Evolutionary conservation across 2,888 invertebrate genomes (phyloP).

Genomic region (Rhingia campestris): DNA sequence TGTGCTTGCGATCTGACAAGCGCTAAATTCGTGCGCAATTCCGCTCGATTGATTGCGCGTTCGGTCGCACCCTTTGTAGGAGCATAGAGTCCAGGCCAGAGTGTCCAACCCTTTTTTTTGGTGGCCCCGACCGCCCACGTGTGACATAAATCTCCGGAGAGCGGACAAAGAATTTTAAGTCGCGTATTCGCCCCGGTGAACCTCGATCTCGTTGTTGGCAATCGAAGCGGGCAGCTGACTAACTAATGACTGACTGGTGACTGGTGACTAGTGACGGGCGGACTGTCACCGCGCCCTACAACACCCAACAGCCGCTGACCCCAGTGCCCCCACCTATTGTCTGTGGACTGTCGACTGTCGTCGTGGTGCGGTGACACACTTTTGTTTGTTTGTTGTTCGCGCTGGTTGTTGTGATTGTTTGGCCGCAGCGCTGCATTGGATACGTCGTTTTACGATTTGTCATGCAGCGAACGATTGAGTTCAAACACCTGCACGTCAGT

Average conservation of each 20-base stretch:
- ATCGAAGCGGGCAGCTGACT: constrained; percentile 55
- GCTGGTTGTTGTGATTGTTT: constrained; percentile 70
- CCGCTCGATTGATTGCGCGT: constrained; percentile 66
- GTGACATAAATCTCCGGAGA: constrained; percentile 66
- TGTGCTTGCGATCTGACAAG: constrained; percentile 61
- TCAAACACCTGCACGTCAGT: constrained; percentile 72
- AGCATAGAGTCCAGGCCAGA: constrained; percentile 16
- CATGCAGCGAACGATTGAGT: constrained; percentile 73
- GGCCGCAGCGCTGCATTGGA: constrained; percentile 58
- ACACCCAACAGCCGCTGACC: constrained; percentile 53
- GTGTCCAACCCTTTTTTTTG: constrained; percentile 70
- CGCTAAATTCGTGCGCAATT: constrained; percentile 72
- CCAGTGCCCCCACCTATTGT: constrained; percentile 3
- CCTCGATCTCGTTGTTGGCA: constrained; percentile 11
- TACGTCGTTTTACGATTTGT: constrained; percentile 71
- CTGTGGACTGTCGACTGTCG: neutral
- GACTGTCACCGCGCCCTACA: constrained; percentile 72
- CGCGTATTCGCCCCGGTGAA: constrained; percentile 58
- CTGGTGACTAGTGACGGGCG: constrained; percentile 50
- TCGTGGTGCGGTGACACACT: constrained; percentile 62
- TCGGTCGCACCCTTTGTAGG: constrained; percentile 68
- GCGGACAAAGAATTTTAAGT: constrained; percentile 60
- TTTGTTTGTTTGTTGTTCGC: constrained; percentile 70
- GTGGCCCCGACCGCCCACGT: constrained; percentile 66
- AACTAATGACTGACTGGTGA: constrained; percentile 57